Evolutionary conservation across 2,888 invertebrate species (phyloP).

Genomic region (Meliscaeva auricollis): DNA sequence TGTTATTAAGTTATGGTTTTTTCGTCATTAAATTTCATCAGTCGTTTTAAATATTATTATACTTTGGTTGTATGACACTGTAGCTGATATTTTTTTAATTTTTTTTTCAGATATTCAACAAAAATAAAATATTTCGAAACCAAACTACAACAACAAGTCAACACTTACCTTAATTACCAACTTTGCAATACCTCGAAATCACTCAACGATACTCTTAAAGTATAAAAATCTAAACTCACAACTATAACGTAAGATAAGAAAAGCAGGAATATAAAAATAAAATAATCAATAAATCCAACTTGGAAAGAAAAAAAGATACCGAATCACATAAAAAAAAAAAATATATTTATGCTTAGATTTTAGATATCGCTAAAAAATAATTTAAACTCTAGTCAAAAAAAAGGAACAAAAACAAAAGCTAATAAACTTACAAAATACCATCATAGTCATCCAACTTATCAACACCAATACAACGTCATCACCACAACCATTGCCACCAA

Average conservation of each 20-base stretch:
- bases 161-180: constrained; percentile 45
- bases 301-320: background rate
- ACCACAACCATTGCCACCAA: background rate
- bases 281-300: background rate
- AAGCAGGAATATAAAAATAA: constrained; percentile 38
- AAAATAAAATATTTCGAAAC: constrained; percentile 33
- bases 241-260: constrained; percentile 46
- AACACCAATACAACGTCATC: constrained; percentile 15
- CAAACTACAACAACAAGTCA: constrained; percentile 41
- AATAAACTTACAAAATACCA: constrained; percentile 9
- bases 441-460: constrained; percentile 49
- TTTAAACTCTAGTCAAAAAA: constrained; percentile 59
- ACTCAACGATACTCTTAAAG: constrained; percentile 59
- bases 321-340: constrained; percentile 7
- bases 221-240: constrained; percentile 41
- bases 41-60: no score
- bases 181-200: constrained; percentile 48
- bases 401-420: constrained; percentile 4
- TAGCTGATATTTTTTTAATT: no score
- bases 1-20: no score
- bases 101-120: constrained; percentile 54
- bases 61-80: no score
- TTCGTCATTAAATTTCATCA: no score
- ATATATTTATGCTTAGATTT: constrained; percentile 20
- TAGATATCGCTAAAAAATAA: constrained; percentile 12